Evolutionary conservation across 2,113 vertebrate species (phyloP).

Genomic region (Baryphthengus martii): DNA sequence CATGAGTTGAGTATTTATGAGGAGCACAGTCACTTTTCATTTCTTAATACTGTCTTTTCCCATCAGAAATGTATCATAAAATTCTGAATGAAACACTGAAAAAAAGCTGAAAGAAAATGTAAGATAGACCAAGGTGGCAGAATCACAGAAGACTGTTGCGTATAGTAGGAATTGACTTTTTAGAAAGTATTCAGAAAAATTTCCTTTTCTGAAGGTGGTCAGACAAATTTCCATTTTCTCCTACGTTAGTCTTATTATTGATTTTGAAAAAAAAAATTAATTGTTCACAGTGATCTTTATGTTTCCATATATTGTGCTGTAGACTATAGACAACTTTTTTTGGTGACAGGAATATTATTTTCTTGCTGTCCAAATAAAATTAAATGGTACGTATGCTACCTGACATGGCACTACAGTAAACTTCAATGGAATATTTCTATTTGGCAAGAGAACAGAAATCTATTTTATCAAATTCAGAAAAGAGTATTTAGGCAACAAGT

Average conservation of each 20-base stretch:
- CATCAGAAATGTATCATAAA: not conserved
- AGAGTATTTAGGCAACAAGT: not conserved
- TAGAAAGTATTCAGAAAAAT: not conserved
- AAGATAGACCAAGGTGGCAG: not conserved
- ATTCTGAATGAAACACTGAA: not conserved
- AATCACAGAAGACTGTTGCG: not conserved
- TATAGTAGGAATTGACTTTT: not conserved
- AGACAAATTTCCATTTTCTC: not conserved
- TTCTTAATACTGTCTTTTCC: not conserved
- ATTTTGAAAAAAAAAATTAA: not conserved
- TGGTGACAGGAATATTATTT: not conserved
- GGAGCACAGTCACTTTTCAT: not conserved
- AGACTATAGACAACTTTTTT: not conserved
- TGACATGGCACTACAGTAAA: not conserved
- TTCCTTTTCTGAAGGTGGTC: not conserved
- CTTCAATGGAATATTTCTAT: not conserved
- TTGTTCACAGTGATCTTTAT: not conserved
- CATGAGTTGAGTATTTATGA: not conserved
- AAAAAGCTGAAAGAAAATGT: not conserved
- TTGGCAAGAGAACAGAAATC: not conserved
- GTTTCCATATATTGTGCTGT: not conserved
- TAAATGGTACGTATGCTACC: not conserved
- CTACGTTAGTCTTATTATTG: not conserved
- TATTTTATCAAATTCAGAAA: not conserved
- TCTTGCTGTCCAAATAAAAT: not conserved